A percentile compares a stretch with the other conserved stretches of the same genome.
Conservation (phyloP, 2,113 vertebrate genomes). For the Leptobrachium ailaonicum region DNA sequence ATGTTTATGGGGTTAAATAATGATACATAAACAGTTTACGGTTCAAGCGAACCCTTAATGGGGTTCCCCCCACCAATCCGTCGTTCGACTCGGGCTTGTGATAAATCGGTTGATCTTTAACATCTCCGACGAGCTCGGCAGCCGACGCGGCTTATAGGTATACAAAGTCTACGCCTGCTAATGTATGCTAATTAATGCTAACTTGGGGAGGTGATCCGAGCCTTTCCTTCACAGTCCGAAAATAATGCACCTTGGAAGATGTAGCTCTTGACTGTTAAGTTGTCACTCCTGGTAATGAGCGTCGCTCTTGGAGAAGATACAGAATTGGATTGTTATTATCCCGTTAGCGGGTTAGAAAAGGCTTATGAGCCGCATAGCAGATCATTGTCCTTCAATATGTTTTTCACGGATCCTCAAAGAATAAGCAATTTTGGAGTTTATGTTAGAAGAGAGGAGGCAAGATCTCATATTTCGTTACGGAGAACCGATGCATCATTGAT, state of each 20-base stretch:
- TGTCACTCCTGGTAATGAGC: not conserved
- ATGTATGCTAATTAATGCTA: not conserved
- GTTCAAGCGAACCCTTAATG: not conserved
- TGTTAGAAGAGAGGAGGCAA: not conserved
- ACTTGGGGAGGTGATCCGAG: slow-evolving; percentile 11
- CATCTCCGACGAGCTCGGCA: not conserved
- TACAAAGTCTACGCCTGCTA: not conserved
- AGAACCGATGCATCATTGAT: too few relatives aligned
- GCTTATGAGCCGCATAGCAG: not conserved
- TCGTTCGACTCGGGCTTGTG: not conserved
- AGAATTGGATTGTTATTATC: not conserved
- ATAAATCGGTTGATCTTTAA: slow-evolving; percentile 15
- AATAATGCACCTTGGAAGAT: not conserved
- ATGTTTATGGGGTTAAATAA: not conserved
- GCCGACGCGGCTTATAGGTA: not conserved
- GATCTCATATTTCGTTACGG: not conserved
- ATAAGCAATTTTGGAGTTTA: not conserved
- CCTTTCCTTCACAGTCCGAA: not conserved
- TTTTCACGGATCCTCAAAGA: not conserved
- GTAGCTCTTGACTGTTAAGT: not conserved
- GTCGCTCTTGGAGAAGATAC: fast-evolving
- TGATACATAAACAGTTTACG: not conserved
- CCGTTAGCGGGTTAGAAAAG: not conserved
- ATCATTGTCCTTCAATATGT: not conserved
- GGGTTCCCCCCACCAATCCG: not conserved